Conservation (phyloP, 1,140 invertebrate species). For the Pseudomyrmex gracilis region DNA sequence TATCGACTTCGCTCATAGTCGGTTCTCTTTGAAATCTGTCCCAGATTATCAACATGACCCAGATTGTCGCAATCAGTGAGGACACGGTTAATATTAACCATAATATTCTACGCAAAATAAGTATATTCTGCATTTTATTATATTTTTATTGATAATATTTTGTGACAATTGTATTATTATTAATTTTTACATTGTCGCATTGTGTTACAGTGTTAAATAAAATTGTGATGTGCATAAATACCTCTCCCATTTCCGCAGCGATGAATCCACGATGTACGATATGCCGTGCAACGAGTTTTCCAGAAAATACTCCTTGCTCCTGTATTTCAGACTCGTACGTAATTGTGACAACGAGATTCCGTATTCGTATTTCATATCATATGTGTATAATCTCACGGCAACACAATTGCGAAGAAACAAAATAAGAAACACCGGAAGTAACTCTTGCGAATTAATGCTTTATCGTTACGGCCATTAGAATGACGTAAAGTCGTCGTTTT, state of each 20-base stretch:
- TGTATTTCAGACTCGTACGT: slow-evolving; percentile 63
- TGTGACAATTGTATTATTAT: slow-evolving; percentile 82
- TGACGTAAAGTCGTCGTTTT: too few relatives aligned
- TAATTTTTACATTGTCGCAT: neutral
- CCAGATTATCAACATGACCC: slow-evolving; percentile 91
- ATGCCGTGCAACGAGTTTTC: slow-evolving; percentile 74
- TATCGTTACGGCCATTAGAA: too few relatives aligned
- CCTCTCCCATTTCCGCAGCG: slow-evolving; percentile 74
- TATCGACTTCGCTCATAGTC: too few relatives aligned
- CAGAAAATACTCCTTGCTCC: slow-evolving; percentile 72
- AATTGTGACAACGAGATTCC: slow-evolving; percentile 53
- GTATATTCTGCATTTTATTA: too few relatives aligned
- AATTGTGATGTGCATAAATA: slow-evolving; percentile 18
- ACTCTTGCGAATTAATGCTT: too few relatives aligned
- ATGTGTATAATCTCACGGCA: neutral
- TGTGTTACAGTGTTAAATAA: too few relatives aligned
- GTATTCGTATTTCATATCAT: slow-evolving; percentile 66
- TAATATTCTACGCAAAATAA: slow-evolving; percentile 83
- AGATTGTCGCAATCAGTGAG: slow-evolving; percentile 84
- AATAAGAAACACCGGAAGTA: too few relatives aligned
- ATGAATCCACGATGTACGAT: slow-evolving; percentile 72
- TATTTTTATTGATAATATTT: too few relatives aligned
- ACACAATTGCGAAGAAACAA: too few relatives aligned
- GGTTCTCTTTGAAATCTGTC: slow-evolving; percentile 93
- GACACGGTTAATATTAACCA: slow-evolving; percentile 87